A percentile compares a stretch with the other conserved stretches of the same genome.
Conservation (phyloP, 2,113 vertebrate species). For the Montifringilla adamsi region DNA sequence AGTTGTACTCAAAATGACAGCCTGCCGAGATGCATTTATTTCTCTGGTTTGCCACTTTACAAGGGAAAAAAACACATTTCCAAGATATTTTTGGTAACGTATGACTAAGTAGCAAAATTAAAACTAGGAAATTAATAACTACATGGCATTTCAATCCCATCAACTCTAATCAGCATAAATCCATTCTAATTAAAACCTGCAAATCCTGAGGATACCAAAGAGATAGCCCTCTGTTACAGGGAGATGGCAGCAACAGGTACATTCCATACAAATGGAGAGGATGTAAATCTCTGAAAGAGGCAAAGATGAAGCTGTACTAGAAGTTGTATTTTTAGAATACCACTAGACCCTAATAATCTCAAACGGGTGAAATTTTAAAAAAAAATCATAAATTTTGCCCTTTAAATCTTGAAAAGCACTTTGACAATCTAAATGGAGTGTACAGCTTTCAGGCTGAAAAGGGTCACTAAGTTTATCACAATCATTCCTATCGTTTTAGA, state of each 20-base stretch:
- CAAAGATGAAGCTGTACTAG: background rate
- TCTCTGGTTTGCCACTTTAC: constrained; percentile 42
- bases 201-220: constrained; percentile 53
- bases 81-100: constrained; percentile 56
- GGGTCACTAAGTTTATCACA: background rate
- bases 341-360: background rate
- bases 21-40: background rate
- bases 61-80: constrained; percentile 34
- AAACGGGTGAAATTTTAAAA: background rate
- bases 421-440: background rate
- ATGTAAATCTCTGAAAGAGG: background rate
- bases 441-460: background rate
- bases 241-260: background rate
- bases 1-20: constrained; percentile 10
- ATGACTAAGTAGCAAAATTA: constrained; percentile 66
- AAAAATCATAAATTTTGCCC: background rate
- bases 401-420: background rate
- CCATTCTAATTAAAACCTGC: constrained; percentile 69
- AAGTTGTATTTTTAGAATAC: background rate
- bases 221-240: constrained; percentile 45
- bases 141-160: constrained; percentile 50
- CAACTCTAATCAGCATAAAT: constrained; percentile 67
- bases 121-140: constrained; percentile 62
- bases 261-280: background rate
- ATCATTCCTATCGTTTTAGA: background rate